Evolutionary conservation across 2,797 vertebrate genomes (phyloP).

Genomic region (Urophycis tenuis): DNA sequence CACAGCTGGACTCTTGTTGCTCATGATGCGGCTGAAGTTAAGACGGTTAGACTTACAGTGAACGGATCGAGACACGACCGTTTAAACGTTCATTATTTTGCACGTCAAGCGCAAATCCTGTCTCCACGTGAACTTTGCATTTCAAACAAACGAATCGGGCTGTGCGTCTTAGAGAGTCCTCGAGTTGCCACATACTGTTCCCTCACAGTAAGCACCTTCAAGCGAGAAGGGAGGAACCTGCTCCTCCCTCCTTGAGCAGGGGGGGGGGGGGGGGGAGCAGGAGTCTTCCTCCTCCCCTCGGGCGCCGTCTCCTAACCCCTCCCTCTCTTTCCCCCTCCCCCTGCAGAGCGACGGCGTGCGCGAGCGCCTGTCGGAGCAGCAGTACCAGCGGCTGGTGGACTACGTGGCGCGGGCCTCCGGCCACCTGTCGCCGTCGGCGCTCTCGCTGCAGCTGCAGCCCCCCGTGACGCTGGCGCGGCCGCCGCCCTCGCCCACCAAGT

Average conservation of each 20-base stretch:
- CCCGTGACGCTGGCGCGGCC: conserved; percentile 69
- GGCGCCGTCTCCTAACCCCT: neutral
- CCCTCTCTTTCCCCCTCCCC: too few relatives aligned
- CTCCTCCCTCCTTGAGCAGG: neutral
- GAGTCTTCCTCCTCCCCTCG: neutral
- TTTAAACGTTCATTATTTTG: neutral
- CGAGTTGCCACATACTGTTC: too few relatives aligned
- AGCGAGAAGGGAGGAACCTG: neutral
- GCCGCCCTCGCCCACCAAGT: conserved; percentile 72
- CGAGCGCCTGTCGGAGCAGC: conserved; percentile 90
- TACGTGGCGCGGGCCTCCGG: conserved; percentile 80
- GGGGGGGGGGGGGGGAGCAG: too few relatives aligned
- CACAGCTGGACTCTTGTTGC: neutral
- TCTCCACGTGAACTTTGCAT: too few relatives aligned
- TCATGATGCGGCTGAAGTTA: neutral
- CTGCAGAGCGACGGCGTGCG: conserved; percentile 79
- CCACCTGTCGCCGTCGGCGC: conserved; percentile 69
- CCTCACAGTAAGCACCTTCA: too few relatives aligned
- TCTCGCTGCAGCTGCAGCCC: conserved; percentile 55
- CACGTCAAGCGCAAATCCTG: neutral
- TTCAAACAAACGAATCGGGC: too few relatives aligned
- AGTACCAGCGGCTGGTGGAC: conserved; percentile 90
- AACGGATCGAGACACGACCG: neutral
- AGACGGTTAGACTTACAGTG: too few relatives aligned
- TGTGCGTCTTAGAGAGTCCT: too few relatives aligned